These are phyloP conservation scores for Danio rerio DNA, from an alignment of 2,113 vertebrate species.

Conservation along the genomic window DNA sequence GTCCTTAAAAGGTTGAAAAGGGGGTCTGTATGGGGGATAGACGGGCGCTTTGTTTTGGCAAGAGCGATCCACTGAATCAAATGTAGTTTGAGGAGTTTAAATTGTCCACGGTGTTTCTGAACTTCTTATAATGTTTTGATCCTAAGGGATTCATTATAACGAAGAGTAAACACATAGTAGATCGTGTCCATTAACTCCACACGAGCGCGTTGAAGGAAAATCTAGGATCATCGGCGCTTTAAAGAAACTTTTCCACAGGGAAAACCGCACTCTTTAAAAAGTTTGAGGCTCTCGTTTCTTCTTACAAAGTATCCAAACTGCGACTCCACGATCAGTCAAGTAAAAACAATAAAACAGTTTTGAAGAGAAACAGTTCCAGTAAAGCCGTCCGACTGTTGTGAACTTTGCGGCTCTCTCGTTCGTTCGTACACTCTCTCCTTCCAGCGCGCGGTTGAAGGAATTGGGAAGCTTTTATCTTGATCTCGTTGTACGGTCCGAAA, in stretches of 20 bases:
- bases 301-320: background rate
- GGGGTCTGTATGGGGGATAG: slow-evolving; percentile 41
- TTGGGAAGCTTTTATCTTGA: slow-evolving; percentile 60
- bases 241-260: slow-evolving; percentile 25
- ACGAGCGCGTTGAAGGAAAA: background rate
- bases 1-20: slow-evolving; percentile 58
- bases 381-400: slow-evolving; percentile 21
- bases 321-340: background rate
- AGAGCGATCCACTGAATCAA: slow-evolving; percentile 10
- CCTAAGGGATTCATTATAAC: background rate
- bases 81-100: slow-evolving; percentile 12
- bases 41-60: slow-evolving; percentile 9
- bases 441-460: slow-evolving; percentile 15
- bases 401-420: slow-evolving; percentile 15
- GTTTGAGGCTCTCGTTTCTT: slow-evolving; percentile 6
- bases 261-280: background rate
- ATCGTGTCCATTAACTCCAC: slow-evolving; percentile 41
- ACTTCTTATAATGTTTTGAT: slow-evolving; percentile 7
- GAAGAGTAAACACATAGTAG: slow-evolving; percentile 3
- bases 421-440: background rate
- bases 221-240: background rate
- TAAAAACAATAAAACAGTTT: background rate
- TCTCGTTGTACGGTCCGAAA: slow-evolving; percentile 56
- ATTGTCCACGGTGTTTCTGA: background rate
- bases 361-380: background rate